A percentile compares a stretch with the other conserved stretches of the same genome.
Evolutionary conservation across 2,113 vertebrate species (phyloP).

Genomic region (Lagopus leucura): DNA sequence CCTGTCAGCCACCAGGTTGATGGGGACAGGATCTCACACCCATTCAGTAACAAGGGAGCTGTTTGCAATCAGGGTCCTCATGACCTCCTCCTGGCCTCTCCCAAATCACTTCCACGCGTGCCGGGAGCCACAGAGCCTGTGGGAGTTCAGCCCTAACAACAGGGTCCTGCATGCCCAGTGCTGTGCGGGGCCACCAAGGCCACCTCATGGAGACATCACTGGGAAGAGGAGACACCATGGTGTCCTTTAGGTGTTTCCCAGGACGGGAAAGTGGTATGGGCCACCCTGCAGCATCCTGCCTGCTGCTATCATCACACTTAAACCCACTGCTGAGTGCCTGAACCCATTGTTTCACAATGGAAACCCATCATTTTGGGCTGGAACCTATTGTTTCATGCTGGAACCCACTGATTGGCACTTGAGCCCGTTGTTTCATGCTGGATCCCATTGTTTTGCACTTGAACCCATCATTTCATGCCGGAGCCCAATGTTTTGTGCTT

Average conservation of each 20-base stretch:
- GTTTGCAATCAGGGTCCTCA: constrained; percentile 32
- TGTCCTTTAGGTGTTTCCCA: not conserved
- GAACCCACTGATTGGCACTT: too few relatives aligned
- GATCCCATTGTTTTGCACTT: too few relatives aligned
- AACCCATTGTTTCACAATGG: too few relatives aligned
- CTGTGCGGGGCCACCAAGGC: not conserved
- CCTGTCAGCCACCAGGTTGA: not conserved
- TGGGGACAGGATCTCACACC: not conserved
- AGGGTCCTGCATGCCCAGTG: not conserved
- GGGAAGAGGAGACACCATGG: fast-evolving
- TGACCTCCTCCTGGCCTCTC: not conserved
- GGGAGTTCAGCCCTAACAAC: not conserved
- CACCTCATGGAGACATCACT: not conserved
- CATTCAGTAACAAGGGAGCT: not conserved
- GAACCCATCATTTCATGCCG: too few relatives aligned
- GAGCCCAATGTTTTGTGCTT: not conserved
- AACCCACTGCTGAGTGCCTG: not conserved
- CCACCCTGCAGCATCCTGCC: not conserved
- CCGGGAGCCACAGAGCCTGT: not conserved
- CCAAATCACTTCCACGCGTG: constrained; percentile 10
- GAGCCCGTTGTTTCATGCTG: too few relatives aligned
- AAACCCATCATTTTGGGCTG: too few relatives aligned
- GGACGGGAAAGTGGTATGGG: fast-evolving
- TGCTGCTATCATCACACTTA: fast-evolving
- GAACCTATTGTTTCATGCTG: too few relatives aligned